Evolutionary conservation across 2,113 vertebrate genomes (phyloP).

Genomic region (Oryctolagus cuniculus): mOryCun1.1 NC_091436.1:19750501-19751000

Average conservation of each 20-base stretch:
- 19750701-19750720: background rate
- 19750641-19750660: background rate
- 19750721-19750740: conserved; percentile 10
- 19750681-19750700: background rate
- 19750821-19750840: background rate
- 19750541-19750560: background rate
- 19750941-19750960: conserved; percentile 8
- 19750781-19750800: background rate
- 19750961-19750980: background rate
- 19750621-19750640: background rate
- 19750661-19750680: background rate
- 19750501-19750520: background rate
- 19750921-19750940: background rate
- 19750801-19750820: background rate
- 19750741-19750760: background rate
- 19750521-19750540: background rate
- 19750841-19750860: background rate
- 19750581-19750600: background rate
- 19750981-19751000: conserved; percentile 23
- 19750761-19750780: background rate
- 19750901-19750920: background rate
- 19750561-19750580: background rate
- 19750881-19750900: background rate
- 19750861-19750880: background rate
- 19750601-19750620: conserved; percentile 24